A percentile compares a stretch with the other conserved stretches of the same genome.
Evolutionary conservation across 2,888 invertebrate species (phyloP).

Genomic region (Rhingia rostrata): DNA sequence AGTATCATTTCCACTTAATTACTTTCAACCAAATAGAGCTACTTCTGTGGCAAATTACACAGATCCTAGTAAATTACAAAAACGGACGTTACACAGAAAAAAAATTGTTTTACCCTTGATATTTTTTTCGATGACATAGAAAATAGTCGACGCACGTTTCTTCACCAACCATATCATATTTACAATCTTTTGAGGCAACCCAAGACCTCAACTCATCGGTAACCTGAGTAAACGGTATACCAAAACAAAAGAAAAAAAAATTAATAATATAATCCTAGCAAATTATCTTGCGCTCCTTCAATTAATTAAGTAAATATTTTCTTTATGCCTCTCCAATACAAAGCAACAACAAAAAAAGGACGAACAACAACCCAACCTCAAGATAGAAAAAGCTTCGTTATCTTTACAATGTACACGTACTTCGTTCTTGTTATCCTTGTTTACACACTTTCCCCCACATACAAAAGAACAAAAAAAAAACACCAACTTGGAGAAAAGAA

Average conservation of each 20-base stretch:
- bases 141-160: too few relatives aligned
- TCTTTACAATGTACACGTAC: conserved; percentile 55
- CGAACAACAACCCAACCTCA: neutral
- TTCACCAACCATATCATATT: too few relatives aligned
- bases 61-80: too few relatives aligned
- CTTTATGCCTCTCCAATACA: conserved; percentile 14
- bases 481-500: conserved; percentile 9
- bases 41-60: too few relatives aligned
- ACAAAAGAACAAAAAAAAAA: neutral
- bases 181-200: too few relatives aligned
- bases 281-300: conserved; percentile 70
- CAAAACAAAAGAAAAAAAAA: conserved; percentile 22
- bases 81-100: too few relatives aligned
- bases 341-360: conserved; percentile 1
- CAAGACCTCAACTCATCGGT: neutral
- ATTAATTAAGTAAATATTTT: conserved; percentile 74
- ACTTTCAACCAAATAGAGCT: too few relatives aligned
- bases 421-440: conserved; percentile 48
- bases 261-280: conserved; percentile 70
- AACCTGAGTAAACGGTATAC: neutral
- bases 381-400: conserved; percentile 30
- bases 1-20: too few relatives aligned
- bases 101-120: too few relatives aligned
- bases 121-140: too few relatives aligned
- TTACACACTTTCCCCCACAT: conserved; percentile 14